Evolutionary conservation across 2,888 invertebrate species (phyloP).

Genomic region (Endotricha flammealis): DNA sequence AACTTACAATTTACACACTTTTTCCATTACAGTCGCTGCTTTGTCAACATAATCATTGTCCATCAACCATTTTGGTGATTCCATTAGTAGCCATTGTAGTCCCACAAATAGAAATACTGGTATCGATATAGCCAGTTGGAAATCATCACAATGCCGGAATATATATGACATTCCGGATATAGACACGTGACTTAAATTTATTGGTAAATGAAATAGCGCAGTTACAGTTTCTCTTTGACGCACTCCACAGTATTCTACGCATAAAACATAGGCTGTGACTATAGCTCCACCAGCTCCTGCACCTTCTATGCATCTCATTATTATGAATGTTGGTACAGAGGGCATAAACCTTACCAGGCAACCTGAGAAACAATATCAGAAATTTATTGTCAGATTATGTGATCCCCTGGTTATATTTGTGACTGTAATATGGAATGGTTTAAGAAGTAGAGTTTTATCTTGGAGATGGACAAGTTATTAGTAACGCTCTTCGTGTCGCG

Average conservation of each 20-base stretch:
- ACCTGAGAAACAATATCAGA: too few species aligned
- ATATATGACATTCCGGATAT: conserved; percentile 51
- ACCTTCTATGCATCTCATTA: conserved; percentile 53
- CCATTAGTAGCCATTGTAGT: conserved; percentile 36
- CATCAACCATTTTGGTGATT: conserved; percentile 63
- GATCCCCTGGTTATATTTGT: too few species aligned
- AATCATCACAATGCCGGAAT: conserved; percentile 43
- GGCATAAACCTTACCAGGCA: conserved; percentile 46
- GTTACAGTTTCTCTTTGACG: conserved; percentile 46
- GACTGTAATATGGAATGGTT: too few species aligned
- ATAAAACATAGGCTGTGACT: conserved; percentile 51
- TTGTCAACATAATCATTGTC: conserved; percentile 39
- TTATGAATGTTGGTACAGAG: conserved; percentile 29
- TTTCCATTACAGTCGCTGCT: conserved; percentile 43
- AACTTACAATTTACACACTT: conserved; percentile 48
- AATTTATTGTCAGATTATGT: too few species aligned
- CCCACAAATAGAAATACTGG: conserved; percentile 42
- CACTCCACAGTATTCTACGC: conserved; percentile 49
- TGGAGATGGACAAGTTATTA: too few species aligned
- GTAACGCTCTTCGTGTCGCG: too few species aligned
- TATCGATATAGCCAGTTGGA: conserved; percentile 48
- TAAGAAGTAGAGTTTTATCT: too few species aligned
- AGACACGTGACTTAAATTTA: conserved; percentile 48
- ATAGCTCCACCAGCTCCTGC: conserved; percentile 50
- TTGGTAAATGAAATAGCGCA: conserved; percentile 50